Evolutionary conservation across 2,888 invertebrate genomes (phyloP).

Genomic region (Melinopterus prodromus): DNA sequence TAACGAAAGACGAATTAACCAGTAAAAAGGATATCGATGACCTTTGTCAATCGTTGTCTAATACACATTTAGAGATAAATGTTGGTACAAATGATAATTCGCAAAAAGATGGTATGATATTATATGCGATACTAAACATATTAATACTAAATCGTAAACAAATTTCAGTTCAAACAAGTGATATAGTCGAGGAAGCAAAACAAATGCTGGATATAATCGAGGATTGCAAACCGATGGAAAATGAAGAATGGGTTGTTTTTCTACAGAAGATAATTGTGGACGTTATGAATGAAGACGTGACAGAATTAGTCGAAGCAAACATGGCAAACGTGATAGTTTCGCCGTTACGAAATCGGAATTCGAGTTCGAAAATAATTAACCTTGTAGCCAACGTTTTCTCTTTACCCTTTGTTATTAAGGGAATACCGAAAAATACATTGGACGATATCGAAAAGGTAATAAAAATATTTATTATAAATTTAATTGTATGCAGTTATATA

Average conservation of each 20-base stretch:
- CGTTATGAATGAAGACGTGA: constrained; percentile 80
- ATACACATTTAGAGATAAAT: background rate
- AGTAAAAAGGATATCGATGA: constrained; percentile 11
- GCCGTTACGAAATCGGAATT: constrained; percentile 70
- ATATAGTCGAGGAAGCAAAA: background rate
- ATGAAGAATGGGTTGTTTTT: constrained; percentile 89
- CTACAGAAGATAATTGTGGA: constrained; percentile 83
- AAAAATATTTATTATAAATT: constrained; percentile 24
- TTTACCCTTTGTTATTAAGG: constrained; percentile 68
- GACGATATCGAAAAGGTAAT: constrained; percentile 64
- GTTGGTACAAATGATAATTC: no score
- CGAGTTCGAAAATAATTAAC: constrained; percentile 69
- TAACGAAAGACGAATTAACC: background rate
- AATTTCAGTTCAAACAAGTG: background rate
- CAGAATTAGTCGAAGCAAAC: constrained; percentile 75
- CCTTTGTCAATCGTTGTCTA: background rate
- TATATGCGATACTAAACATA: no score
- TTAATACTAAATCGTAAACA: no score
- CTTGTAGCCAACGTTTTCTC: constrained; percentile 71
- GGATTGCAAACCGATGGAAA: constrained; percentile 73
- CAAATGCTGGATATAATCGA: constrained; percentile 48
- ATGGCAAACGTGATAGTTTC: constrained; percentile 67
- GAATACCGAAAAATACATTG: constrained; percentile 57
- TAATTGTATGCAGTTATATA: no score
- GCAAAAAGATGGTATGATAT: no score